These are phyloP conservation scores for Sebastes hubbsi DNA, from an alignment of 2,797 vertebrate species.

Conservation along the genomic window DNA sequence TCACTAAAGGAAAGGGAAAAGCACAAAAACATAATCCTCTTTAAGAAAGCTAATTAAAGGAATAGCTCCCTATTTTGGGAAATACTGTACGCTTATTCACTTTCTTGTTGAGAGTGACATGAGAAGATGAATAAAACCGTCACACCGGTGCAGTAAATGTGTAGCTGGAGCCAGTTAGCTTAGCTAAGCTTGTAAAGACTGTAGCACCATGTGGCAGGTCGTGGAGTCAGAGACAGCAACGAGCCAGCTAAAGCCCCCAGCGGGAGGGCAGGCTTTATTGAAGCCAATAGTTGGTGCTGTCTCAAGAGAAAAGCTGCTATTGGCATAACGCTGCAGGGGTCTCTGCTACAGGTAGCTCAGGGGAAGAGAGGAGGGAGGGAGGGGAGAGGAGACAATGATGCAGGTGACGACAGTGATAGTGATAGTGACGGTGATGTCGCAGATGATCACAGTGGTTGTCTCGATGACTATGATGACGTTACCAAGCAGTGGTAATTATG, in stretches of 20 bases:
- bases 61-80: background rate
- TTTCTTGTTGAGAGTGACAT: background rate
- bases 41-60: background rate
- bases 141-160: background rate
- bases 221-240: constrained; percentile 44
- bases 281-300: constrained; percentile 37
- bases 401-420: background rate
- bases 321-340: constrained; percentile 28
- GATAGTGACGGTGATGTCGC: background rate
- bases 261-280: constrained; percentile 39
- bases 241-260: constrained; percentile 36
- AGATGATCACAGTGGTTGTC: background rate
- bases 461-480: background rate
- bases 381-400: background rate
- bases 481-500: background rate
- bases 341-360: constrained; percentile 29
- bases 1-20: too few relatives aligned
- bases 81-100: background rate
- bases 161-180: background rate
- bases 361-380: background rate
- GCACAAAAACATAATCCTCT: too few relatives aligned
- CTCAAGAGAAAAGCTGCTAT: constrained; percentile 45
- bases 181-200: background rate
- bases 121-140: background rate
- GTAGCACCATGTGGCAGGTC: constrained; percentile 47